Percentiles rank a stretch among this genome's conserved stretches.
phyloP scores from a whole-genome alignment of 2,888 invertebrate species.

The Cecidostiba fungosa region DNA sequence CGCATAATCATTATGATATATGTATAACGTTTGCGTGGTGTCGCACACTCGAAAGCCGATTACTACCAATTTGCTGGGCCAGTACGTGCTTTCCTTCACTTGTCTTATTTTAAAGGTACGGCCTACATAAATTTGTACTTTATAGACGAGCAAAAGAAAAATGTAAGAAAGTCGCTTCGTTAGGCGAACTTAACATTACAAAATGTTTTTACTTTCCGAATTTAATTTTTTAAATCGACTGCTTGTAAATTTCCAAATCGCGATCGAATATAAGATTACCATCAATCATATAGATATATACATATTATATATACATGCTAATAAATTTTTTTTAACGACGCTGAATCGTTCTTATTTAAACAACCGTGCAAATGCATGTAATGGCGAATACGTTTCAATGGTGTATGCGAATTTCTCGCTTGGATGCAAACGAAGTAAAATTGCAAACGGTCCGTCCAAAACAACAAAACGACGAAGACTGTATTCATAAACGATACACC shows the following conservation, averaged over 20 bases:
- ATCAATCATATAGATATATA: slow-evolving; percentile 49
- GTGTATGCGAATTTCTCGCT: slow-evolving; percentile 16
- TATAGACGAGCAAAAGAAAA: slow-evolving; percentile 32
- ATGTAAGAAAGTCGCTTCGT: slow-evolving; percentile 19
- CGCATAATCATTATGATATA: slow-evolving; percentile 55
- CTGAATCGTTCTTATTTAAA: slow-evolving; percentile 45
- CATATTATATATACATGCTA: slow-evolving; percentile 22
- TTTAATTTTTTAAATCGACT: slow-evolving; percentile 53
- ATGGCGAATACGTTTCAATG: slow-evolving; percentile 27
- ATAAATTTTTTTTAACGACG: slow-evolving; percentile 56
- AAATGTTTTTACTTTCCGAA: slow-evolving; percentile 24
- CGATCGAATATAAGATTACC: slow-evolving; percentile 45
- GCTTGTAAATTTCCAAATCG: slow-evolving; percentile 56
- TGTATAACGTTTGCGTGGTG: slow-evolving; percentile 32
- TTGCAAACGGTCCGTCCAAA: slow-evolving; percentile 56
- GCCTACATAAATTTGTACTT: slow-evolving; percentile 59
- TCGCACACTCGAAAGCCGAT: slow-evolving; percentile 32
- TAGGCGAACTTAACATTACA: slow-evolving; percentile 7
- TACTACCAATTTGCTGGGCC: slow-evolving; percentile 45
- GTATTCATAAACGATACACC: slow-evolving; percentile 36
- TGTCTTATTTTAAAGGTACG: slow-evolving; percentile 59
- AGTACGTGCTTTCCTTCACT: slow-evolving; percentile 46
- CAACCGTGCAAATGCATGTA: slow-evolving; percentile 35
- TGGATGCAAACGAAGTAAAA: slow-evolving; percentile 16
- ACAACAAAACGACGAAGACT: slow-evolving; percentile 57